Conservation (phyloP, 2,888 invertebrate species). For the Andrena bicolor region DNA sequence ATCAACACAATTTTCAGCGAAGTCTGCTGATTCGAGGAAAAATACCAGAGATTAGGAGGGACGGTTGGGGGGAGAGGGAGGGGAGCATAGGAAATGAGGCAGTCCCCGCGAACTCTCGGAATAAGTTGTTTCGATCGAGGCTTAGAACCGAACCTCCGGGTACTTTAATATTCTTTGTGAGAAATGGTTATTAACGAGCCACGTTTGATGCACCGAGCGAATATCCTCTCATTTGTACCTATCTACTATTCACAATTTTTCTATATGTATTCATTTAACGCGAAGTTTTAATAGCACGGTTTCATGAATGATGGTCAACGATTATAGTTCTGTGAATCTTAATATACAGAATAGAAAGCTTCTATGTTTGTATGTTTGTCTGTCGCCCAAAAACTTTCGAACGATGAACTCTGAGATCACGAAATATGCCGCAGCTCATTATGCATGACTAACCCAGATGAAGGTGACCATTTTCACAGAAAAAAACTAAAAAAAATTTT, state of each 20-base stretch:
- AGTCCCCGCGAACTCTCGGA: not conserved
- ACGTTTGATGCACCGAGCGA: too few species aligned
- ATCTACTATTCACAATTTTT: not conserved
- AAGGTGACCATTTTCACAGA: too few species aligned
- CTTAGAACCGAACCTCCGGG: not conserved
- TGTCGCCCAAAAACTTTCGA: too few species aligned
- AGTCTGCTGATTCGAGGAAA: constrained; percentile 34
- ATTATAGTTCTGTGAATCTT: too few species aligned
- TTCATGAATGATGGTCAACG: not conserved
- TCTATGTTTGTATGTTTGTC: too few species aligned
- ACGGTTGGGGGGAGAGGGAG: not conserved
- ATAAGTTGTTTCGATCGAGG: not conserved
- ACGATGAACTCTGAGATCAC: too few species aligned
- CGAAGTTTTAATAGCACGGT: not conserved
- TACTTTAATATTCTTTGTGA: not conserved
- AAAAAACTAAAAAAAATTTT: too few species aligned
- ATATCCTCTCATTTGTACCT: too few species aligned
- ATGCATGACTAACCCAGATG: too few species aligned
- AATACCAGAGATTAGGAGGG: constrained; percentile 34
- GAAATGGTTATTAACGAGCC: too few species aligned
- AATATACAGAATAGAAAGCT: too few species aligned
- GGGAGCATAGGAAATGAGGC: constrained; percentile 2
- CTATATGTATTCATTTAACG: not conserved
- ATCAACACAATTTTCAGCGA: constrained; percentile 44
- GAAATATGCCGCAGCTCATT: too few species aligned